Percentiles rank a stretch among this genome's conserved stretches.
These are phyloP conservation scores for Helicoverpa zea DNA, from an alignment of 1,140 invertebrate species.

Conservation along the genomic window DNA sequence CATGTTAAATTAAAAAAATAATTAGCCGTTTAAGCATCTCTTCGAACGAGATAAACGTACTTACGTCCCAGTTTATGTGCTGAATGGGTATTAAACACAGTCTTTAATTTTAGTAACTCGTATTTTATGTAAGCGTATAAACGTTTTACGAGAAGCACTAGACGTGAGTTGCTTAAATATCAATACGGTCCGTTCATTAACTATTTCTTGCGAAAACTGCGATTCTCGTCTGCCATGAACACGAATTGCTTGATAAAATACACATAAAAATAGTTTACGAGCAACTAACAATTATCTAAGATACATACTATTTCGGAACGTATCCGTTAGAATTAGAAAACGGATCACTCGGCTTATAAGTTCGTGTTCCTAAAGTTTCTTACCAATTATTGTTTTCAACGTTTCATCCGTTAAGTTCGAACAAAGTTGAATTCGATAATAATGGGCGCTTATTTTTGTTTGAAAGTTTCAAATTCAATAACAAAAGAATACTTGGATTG, in stretches of 20 bases:
- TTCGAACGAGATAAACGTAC: slow-evolving; percentile 51
- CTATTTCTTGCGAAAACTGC: slow-evolving; percentile 33
- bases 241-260: slow-evolving; percentile 4
- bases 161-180: slow-evolving; percentile 73
- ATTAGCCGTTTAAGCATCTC: slow-evolving; percentile 44
- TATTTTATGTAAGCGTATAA: slow-evolving; percentile 73
- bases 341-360: neutral
- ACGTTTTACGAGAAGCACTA: slow-evolving; percentile 72
- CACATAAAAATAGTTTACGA: slow-evolving; percentile 5
- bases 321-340: neutral
- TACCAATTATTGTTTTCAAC: neutral
- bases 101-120: slow-evolving; percentile 69
- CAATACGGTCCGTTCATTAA: slow-evolving; percentile 55
- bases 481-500: neutral
- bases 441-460: neutral
- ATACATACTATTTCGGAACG: neutral
- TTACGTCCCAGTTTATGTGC: slow-evolving; percentile 52
- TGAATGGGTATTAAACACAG: slow-evolving; percentile 60
- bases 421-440: neutral
- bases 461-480: neutral
- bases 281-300: neutral
- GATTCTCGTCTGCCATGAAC: slow-evolving; percentile 26
- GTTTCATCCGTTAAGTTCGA: neutral
- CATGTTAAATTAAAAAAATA: slow-evolving; percentile 45
- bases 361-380: neutral